Evolutionary conservation across 2,888 invertebrate species (phyloP), one percentile per base, ranked within the genome.

Genomic region (Drosophila mayaguana): DNA sequence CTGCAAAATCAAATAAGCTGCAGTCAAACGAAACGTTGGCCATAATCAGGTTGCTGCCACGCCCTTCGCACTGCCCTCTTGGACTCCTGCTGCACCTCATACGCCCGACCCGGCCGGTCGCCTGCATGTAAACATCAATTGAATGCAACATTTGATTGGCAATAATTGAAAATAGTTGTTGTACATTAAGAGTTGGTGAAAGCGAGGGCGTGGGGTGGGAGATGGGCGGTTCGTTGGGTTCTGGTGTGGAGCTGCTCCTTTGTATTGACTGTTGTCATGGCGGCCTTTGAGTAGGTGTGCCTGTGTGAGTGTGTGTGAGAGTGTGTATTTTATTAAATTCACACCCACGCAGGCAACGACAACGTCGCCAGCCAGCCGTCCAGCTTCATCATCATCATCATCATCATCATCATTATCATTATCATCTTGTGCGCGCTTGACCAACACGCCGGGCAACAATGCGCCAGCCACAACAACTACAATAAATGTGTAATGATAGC

Each of bases 71-170:
- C 32, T 11, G 11, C 32, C 11, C 8, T 8, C 28, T 28, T 28
- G 28, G 22, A 22, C 3, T 22, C 22, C 22, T 22, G 22, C 22
- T 22, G 8, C 11, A 53, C 16, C n/a, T 11, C 32, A 32, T 32
- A 38, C 16, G 22, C 22, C 2, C 20, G 9, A 22, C 18, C 16
- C 14, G 34, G 12, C 34, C 38, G 38, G 11, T 18, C 5, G n/a
- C 63, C 63, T 71, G 87, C 89, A 81, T 86, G 83, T 89, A 89
- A 88, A 90, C 90, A 90, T 84, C 90, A 84, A 88, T 88, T 89
- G 89, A 90, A 90, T 87, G 92, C 91, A 90, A 87, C 90, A 90
- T 91, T 91, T 91, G 91, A 91, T 92, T 91, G 91, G 90, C 88
- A 91, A 92, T 91, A 92, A 91, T 91, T 91, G 91, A 87, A 90